Conservation (phyloP, 1,140 invertebrate species). For the Lysiphlebus fabarum region DNA sequence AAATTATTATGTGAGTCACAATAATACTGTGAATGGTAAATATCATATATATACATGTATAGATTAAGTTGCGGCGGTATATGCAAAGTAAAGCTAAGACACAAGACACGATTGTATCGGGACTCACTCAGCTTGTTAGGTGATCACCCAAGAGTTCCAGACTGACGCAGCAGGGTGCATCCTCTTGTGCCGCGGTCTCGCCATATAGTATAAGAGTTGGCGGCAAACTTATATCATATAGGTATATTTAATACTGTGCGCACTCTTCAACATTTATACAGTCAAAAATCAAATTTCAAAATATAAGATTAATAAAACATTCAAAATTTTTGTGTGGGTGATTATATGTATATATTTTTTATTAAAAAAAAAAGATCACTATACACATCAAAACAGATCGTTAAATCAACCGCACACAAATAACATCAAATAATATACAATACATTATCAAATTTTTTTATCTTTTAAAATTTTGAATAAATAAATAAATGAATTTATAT, state of each 20-base stretch:
- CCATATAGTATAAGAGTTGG: neutral
- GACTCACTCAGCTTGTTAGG: conserved; percentile 15
- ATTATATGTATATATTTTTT: too few species aligned
- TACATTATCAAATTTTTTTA: too few species aligned
- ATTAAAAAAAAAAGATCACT: neutral
- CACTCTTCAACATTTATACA: too few species aligned
- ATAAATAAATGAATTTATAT: too few species aligned
- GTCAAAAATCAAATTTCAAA: too few species aligned
- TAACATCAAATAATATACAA: too few species aligned
- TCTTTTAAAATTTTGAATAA: too few species aligned
- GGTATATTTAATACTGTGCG: too few species aligned
- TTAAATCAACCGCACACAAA: neutral
- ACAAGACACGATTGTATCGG: conserved; percentile 21
- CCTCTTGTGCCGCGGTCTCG: conserved; percentile 2
- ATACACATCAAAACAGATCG: conserved; percentile 21
- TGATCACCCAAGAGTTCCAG: conserved; percentile 6
- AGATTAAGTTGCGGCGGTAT: neutral
- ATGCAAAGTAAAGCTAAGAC: conserved; percentile 10
- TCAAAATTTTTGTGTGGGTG: too few species aligned
- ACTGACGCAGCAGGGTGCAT: conserved; percentile 21
- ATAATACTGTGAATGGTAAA: neutral
- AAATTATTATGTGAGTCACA: too few species aligned
- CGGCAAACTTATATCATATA: too few species aligned
- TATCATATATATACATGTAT: neutral
- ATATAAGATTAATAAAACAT: too few species aligned